Conservation (phyloP, 2,797 vertebrate genomes). For the Pogoniulus pusillus region DNA sequence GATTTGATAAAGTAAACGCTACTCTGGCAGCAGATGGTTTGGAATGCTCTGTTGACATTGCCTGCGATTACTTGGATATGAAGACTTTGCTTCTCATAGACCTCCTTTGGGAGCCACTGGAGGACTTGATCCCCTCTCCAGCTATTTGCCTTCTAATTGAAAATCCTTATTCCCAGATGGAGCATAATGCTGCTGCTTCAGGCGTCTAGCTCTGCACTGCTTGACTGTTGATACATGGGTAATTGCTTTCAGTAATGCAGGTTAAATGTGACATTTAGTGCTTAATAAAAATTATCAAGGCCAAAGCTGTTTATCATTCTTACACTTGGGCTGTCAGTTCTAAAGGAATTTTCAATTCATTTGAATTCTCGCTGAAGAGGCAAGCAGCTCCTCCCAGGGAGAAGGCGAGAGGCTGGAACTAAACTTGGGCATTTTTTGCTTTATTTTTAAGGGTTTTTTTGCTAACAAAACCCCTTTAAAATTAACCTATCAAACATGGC, state of each 20-base stretch:
- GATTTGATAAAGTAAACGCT: constrained; percentile 90
- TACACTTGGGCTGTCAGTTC: constrained; percentile 81
- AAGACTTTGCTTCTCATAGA: constrained; percentile 78
- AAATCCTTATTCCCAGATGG: constrained; percentile 90
- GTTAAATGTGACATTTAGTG: constrained; percentile 93
- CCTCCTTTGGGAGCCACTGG: constrained; percentile 79
- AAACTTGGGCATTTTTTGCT: neutral
- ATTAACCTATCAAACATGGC: constrained; percentile 19
- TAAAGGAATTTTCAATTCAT: constrained; percentile 76
- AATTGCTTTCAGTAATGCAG: constrained; percentile 92
- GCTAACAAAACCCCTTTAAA: constrained; percentile 39
- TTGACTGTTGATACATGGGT: constrained; percentile 88
- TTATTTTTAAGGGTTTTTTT: constrained; percentile 42
- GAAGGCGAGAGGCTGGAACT: neutral
- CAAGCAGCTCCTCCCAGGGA: neutral
- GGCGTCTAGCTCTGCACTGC: constrained; percentile 75
- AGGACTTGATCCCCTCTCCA: constrained; percentile 82
- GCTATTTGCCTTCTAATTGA: constrained; percentile 92
- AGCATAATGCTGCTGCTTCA: constrained; percentile 76
- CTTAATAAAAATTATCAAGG: constrained; percentile 91
- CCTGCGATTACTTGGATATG: constrained; percentile 77
- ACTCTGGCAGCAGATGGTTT: constrained; percentile 89
- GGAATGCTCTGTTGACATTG: constrained; percentile 82
- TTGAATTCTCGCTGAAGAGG: constrained; percentile 64
- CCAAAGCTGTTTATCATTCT: constrained; percentile 90